Base-by-base conservation (phyloP, 1,140 invertebrate species). In the Marisa cornuarietis region DNA sequence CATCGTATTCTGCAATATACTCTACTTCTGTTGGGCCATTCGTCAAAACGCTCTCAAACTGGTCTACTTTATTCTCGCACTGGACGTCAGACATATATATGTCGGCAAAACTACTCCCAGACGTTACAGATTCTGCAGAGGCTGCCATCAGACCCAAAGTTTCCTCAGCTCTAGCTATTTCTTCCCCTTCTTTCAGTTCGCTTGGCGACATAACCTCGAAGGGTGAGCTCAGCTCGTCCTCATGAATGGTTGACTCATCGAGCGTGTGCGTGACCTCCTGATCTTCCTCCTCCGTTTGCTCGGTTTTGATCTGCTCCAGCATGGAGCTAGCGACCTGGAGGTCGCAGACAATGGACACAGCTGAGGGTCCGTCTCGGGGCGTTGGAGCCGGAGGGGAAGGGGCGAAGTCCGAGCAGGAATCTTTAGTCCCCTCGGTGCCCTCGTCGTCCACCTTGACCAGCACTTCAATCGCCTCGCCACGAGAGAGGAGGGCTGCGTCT, bases 1-100 rank as follows among this genome's bases (percentile, higher is more conserved):
- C 71, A 78, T 83, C 83, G 79, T 82, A 82, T 63, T 92, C 91
- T 75, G 91, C 88, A 81, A 90, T 89, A 82, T 92, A 92, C 69
- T 93, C 93, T 22, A 92, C 91, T 88, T 94, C 93, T 31, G 93
- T 92, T 58, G 93, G 93, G 13, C 92, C 93, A 87, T 93, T 93
- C 77, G 87, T 88, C 42, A 62, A 31, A 14, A 75, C 51, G 26
- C 68, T 6, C 22, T 79, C 71, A 69, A 73, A 66, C 54, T 68
- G 58, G 13, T 71, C 73, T 22, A 61, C 61, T 22, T 73, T 58
- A 13, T 82, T 80, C 18, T 79, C 61, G 51, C 73, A 75, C 76
- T 68, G 65, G 22, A 83, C 26, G 62, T 84, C 85, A 51, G 80
- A 42, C 51, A 66, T n/a, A 18, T 77, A 51, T 16, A 86, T 63